These are phyloP conservation scores for Hemithea aestivaria DNA, from an alignment of 2,888 invertebrate species.

Conservation along the genomic window DNA sequence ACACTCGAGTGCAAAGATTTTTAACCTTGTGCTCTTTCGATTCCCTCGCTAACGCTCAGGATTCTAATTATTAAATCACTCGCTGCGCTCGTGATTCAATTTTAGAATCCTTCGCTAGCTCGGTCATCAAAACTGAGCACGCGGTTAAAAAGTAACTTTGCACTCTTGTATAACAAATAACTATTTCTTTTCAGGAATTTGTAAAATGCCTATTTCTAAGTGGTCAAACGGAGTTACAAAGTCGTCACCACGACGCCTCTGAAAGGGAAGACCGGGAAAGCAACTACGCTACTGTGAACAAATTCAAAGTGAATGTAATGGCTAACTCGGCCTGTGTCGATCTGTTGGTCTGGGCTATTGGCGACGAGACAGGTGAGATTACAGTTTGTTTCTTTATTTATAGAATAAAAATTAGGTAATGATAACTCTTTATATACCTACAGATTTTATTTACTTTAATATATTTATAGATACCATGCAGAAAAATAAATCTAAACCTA, in stretches of 20 bases:
- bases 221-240: conserved; percentile 95
- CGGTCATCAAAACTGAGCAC: too few relatives aligned
- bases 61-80: too few relatives aligned
- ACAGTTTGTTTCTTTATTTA: conserved; percentile 3
- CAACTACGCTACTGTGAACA: conserved; percentile 89
- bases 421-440: too few relatives aligned
- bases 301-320: conserved; percentile 96
- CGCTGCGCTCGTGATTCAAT: too few relatives aligned
- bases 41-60: too few relatives aligned
- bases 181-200: conserved; percentile 81
- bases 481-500: too few relatives aligned
- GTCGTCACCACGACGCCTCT: conserved; percentile 90
- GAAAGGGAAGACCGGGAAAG: conserved; percentile 90
- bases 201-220: conserved; percentile 93
- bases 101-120: too few relatives aligned
- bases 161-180: conserved; percentile 2
- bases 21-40: too few relatives aligned
- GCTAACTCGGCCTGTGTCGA: conserved; percentile 99
- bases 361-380: conserved; percentile 93
- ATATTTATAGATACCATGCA: too few relatives aligned
- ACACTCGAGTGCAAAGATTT: too few relatives aligned
- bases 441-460: too few relatives aligned
- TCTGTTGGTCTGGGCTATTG: conserved; percentile 97
- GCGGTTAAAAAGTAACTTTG: too few relatives aligned
- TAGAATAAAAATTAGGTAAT: neutral